Conservation (phyloP, 2,797 vertebrate genomes). For the Anguilla marmorata region DNA sequence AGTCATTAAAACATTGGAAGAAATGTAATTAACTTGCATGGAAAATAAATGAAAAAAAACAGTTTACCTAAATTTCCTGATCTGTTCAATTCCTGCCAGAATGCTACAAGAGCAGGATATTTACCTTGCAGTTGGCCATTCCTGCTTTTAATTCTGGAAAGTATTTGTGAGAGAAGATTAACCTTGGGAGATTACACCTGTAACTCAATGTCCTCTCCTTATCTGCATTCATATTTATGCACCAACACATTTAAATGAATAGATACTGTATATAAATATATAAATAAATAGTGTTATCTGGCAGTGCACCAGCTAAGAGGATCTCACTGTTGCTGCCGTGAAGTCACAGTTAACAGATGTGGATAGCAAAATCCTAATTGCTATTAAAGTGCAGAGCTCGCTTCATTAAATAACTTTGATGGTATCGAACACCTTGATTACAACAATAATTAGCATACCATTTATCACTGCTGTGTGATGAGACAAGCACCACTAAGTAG, state of each 20-base stretch:
- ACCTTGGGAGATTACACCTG: conserved; percentile 9
- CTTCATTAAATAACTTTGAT: conserved; percentile 16
- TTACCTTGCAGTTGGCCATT: background rate
- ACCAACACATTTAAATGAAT: background rate
- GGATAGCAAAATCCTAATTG: conserved; percentile 12
- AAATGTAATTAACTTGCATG: background rate
- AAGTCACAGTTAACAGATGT: conserved; percentile 17
- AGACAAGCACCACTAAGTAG: conserved; percentile 7
- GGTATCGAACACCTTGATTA: conserved; percentile 18
- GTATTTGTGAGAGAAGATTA: conserved; percentile 9
- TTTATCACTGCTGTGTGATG: background rate
- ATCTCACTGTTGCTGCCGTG: background rate
- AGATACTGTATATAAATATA: background rate
- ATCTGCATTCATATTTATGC: background rate
- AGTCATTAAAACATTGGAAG: background rate
- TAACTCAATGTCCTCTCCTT: conserved; percentile 1
- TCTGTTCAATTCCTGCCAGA: background rate
- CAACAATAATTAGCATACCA: conserved; percentile 1
- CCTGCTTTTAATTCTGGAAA: background rate
- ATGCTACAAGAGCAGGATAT: background rate
- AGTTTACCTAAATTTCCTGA: background rate
- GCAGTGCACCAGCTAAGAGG: background rate
- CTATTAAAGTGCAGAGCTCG: background rate
- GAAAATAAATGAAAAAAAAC: background rate
- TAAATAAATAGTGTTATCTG: background rate